Evolutionary conservation across 2,888 invertebrate genomes (phyloP).

Genomic region (Pammene fasciana): DNA sequence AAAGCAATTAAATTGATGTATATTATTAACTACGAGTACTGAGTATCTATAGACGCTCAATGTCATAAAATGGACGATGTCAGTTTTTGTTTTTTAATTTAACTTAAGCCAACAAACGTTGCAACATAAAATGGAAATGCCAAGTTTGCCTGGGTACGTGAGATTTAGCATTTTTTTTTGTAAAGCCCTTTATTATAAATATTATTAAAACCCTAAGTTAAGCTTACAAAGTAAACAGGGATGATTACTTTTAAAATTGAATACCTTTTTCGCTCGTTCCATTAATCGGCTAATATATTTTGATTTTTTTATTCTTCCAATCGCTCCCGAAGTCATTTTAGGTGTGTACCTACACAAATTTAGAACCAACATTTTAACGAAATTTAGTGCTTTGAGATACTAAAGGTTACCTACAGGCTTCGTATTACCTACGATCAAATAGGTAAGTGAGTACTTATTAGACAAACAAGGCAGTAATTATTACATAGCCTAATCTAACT

Average conservation of each 20-base stretch:
- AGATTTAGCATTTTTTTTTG: neutral
- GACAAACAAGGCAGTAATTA: too few relatives aligned
- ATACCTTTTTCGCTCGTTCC: slow-evolving; percentile 25
- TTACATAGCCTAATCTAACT: too few relatives aligned
- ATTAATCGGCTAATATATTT: slow-evolving; percentile 25
- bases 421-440: too few relatives aligned
- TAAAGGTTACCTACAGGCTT: too few relatives aligned
- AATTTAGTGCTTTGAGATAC: neutral
- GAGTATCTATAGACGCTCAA: too few relatives aligned
- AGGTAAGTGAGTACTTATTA: too few relatives aligned
- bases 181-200: neutral
- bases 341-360: slow-evolving; percentile 23
- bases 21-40: too few relatives aligned
- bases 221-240: slow-evolving; percentile 8
- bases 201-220: slow-evolving; percentile 1
- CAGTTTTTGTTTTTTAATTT: too few relatives aligned
- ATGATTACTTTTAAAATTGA: slow-evolving; percentile 17
- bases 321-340: slow-evolving; percentile 18
- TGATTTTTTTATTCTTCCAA: slow-evolving; percentile 13
- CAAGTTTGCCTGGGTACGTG: neutral
- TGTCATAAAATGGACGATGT: too few relatives aligned
- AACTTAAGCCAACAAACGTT: too few relatives aligned
- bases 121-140: too few relatives aligned
- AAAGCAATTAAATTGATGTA: too few relatives aligned
- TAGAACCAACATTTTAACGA: neutral